A percentile compares a stretch with the other conserved stretches of the same genome.
These are phyloP conservation scores for Homalodisca vitripennis DNA, from an alignment of 1,140 invertebrate genomes.

Conservation along the genomic window DNA sequence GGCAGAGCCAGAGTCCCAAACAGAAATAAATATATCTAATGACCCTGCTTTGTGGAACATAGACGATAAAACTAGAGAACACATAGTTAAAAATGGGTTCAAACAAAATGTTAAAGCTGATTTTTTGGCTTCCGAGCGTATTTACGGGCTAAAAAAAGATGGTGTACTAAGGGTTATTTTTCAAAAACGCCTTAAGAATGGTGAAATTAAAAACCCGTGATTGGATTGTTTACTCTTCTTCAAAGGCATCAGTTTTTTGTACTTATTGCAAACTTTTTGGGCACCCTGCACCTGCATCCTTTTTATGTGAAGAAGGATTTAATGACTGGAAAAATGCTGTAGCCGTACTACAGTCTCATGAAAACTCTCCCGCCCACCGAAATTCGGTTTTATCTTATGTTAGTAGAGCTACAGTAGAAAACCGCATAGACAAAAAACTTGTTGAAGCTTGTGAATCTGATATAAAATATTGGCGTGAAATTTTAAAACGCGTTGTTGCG, in stretches of 20 bases:
- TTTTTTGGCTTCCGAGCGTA: too few species aligned
- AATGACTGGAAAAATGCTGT: conserved; percentile 14
- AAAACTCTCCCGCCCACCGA: conserved; percentile 5
- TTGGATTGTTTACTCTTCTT: too few species aligned
- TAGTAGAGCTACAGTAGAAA: not conserved
- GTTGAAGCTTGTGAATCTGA: not conserved
- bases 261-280: not conserved
- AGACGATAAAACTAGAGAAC: too few species aligned
- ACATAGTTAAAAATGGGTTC: too few species aligned
- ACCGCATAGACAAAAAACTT: conserved; percentile 14
- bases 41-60: too few species aligned
- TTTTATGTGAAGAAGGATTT: not conserved
- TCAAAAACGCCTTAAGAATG: too few species aligned
- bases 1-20: too few species aligned
- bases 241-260: not conserved
- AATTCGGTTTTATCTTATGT: not conserved
- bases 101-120: too few species aligned
- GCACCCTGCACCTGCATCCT: not conserved
- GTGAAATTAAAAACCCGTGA: too few species aligned
- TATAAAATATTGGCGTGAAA: conserved; percentile 27
- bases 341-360: not conserved
- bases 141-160: too few species aligned
- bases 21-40: too few species aligned
- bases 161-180: too few species aligned
- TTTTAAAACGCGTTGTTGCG: conserved; percentile 31